phyloP scores from a whole-genome alignment of 2,888 invertebrate species.

The Chloromyia formosa region DNA sequence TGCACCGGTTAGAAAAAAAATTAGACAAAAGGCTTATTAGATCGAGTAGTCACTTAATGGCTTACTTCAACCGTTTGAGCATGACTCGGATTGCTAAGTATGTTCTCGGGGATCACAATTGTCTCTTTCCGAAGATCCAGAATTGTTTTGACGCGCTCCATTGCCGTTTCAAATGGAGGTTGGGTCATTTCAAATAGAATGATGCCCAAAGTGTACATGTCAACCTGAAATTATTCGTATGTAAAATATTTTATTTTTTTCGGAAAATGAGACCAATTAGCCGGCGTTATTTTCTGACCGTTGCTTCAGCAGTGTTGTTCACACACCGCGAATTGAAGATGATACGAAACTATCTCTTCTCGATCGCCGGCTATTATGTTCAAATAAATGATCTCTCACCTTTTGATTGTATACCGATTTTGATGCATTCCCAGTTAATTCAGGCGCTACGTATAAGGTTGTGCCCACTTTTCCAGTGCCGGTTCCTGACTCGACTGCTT shows the following conservation, averaged over 20 bases:
- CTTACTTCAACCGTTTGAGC: slow-evolving; percentile 67
- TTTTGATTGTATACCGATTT: slow-evolving; percentile 88
- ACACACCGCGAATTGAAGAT: too few species aligned
- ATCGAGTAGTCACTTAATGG: neutral
- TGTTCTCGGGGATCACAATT: slow-evolving; percentile 76
- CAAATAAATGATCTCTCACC: too few species aligned
- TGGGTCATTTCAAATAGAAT: slow-evolving; percentile 97
- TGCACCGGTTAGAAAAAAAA: slow-evolving; percentile 55
- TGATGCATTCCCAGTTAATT: slow-evolving; percentile 75
- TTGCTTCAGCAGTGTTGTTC: too few species aligned
- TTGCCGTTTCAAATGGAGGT: slow-evolving; percentile 81
- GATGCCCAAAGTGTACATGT: slow-evolving; percentile 87
- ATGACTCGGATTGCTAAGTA: slow-evolving; percentile 62
- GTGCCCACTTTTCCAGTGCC: slow-evolving; percentile 91
- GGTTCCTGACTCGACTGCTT: slow-evolving; percentile 57
- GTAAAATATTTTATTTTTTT: too few species aligned
- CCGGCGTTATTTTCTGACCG: too few species aligned
- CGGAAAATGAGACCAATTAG: too few species aligned
- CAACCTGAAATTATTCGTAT: slow-evolving; percentile 58
- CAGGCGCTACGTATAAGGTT: slow-evolving; percentile 94
- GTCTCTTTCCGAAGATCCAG: slow-evolving; percentile 75
- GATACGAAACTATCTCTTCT: too few species aligned
- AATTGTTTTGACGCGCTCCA: slow-evolving; percentile 87
- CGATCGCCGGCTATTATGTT: too few species aligned
- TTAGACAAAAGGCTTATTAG: neutral